Percentiles rank a stretch among this genome's conserved stretches.
phyloP scores from a whole-genome alignment of 2,797 vertebrate species.

The Arnoldichthys spilopterus region DNA sequence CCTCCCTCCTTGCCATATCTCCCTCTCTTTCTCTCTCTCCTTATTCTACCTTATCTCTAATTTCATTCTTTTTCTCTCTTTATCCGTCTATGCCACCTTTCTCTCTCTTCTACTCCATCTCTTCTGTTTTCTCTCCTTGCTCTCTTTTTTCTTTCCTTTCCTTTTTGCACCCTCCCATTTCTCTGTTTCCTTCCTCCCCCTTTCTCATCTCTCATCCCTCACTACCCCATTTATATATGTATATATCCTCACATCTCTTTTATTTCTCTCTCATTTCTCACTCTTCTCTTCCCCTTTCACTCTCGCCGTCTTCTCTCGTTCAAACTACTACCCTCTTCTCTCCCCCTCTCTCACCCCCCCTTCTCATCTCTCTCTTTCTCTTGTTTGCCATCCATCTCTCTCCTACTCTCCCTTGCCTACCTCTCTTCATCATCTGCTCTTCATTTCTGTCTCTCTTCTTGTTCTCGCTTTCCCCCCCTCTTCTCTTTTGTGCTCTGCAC shows the following conservation, averaged over 20 bases:
- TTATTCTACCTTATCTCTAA: too few relatives aligned
- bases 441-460: constrained; percentile 30
- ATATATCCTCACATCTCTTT: not conserved
- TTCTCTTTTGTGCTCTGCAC: not conserved
- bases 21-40: too few relatives aligned
- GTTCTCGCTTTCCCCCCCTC: constrained; percentile 35
- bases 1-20: not conserved
- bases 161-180: not conserved
- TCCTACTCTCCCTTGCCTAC: not conserved
- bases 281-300: too few relatives aligned
- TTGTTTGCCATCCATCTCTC: not conserved
- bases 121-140: not conserved
- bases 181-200: not conserved
- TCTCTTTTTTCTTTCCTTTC: not conserved
- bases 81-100: too few relatives aligned
- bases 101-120: too few relatives aligned
- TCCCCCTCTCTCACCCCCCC: not conserved
- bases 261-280: not conserved
- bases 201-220: not conserved
- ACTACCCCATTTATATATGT: not conserved
- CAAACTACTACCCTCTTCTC: not conserved
- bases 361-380: not conserved
- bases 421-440: not conserved
- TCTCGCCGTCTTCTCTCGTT: not conserved
- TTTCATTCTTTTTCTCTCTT: too few relatives aligned